Conservation (phyloP, 2,797 vertebrate species). For the Pelodytes ibericus region DNA sequence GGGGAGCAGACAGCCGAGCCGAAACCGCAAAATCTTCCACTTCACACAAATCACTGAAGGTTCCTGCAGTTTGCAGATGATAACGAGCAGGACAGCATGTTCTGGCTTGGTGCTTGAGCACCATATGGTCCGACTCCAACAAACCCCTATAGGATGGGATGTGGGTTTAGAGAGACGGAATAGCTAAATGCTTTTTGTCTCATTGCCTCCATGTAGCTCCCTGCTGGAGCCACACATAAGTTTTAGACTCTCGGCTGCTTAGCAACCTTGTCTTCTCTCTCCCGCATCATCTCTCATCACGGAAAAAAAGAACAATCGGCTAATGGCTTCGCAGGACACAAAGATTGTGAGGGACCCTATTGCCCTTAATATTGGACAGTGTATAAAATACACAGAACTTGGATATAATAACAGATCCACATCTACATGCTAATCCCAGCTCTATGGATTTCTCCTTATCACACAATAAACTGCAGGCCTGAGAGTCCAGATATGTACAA, state of each 20-base stretch:
- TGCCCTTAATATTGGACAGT: too few species aligned
- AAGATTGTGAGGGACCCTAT: too few species aligned
- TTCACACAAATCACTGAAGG: constrained; percentile 68
- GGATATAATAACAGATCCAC: too few species aligned
- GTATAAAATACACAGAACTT: too few species aligned
- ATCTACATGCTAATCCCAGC: too few species aligned
- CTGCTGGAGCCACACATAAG: background rate
- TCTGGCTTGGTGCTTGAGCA: constrained; percentile 61
- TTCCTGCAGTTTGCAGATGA: constrained; percentile 68
- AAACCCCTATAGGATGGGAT: constrained; percentile 63
- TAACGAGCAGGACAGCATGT: constrained; percentile 68
- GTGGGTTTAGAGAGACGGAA: constrained; percentile 27
- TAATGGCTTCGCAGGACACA: too few species aligned
- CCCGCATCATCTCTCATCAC: too few species aligned
- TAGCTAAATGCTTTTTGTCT: background rate
- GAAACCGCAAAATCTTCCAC: constrained; percentile 59
- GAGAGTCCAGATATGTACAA: too few species aligned
- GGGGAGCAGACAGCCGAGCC: constrained; percentile 17
- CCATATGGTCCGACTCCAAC: constrained; percentile 70
- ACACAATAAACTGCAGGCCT: too few species aligned
- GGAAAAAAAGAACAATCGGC: too few species aligned
- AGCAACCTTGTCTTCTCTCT: too few species aligned
- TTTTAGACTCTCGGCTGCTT: background rate
- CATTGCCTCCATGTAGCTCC: background rate
- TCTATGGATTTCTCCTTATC: too few species aligned